phyloP scores from a whole-genome alignment of 2,888 invertebrate species.

The Selenia dentaria region DNA sequence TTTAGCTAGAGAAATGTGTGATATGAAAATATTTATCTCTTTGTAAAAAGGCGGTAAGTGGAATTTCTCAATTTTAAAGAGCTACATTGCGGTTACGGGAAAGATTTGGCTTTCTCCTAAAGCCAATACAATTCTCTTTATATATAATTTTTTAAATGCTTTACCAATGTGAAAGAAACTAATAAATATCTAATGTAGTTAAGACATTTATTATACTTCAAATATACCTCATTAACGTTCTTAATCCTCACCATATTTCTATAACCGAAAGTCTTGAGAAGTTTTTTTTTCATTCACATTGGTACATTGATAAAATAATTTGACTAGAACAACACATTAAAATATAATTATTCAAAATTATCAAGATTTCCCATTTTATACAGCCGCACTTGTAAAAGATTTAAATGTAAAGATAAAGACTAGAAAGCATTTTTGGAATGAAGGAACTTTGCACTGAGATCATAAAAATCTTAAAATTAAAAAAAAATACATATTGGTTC shows the following conservation, averaged over 20 bases:
- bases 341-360: slow-evolving; percentile 63
- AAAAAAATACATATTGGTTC: slow-evolving; percentile 10
- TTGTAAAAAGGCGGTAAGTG: too few relatives aligned
- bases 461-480: slow-evolving; percentile 33
- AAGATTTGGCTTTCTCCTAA: slow-evolving; percentile 74
- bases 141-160: slow-evolving; percentile 53
- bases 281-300: slow-evolving; percentile 54
- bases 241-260: not conserved
- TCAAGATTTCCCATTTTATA: slow-evolving; percentile 54
- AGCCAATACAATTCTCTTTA: slow-evolving; percentile 80
- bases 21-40: too few relatives aligned
- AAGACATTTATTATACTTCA: not conserved
- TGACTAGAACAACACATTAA: slow-evolving; percentile 78
- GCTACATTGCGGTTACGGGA: slow-evolving; percentile 52
- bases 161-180: slow-evolving; percentile 62
- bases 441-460: slow-evolving; percentile 49
- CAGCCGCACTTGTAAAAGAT: slow-evolving; percentile 69
- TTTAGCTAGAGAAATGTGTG: too few relatives aligned
- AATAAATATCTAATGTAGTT: slow-evolving; percentile 16
- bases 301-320: slow-evolving; percentile 68
- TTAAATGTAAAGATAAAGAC: slow-evolving; percentile 35
- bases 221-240: too few relatives aligned
- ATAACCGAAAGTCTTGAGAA: slow-evolving; percentile 32
- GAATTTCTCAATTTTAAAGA: too few relatives aligned
- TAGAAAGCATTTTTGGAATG: slow-evolving; percentile 48